A percentile compares a stretch with the other conserved stretches of the same genome.
These are phyloP conservation scores for Calidris pugnax DNA, from an alignment of 2,113 vertebrate species.

Conservation along the genomic window DNA sequence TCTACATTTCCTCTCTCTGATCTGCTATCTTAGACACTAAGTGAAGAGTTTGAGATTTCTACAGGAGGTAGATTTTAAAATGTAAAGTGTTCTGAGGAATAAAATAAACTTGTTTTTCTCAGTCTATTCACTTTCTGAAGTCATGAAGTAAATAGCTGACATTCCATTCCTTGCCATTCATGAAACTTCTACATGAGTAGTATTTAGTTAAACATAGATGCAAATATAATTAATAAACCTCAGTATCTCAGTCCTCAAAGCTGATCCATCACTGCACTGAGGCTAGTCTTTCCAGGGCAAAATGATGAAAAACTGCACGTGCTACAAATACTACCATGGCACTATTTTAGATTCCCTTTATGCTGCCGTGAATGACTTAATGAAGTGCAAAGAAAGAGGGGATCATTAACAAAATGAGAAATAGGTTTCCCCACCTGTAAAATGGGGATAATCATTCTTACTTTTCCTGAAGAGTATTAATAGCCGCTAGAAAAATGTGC, in stretches of 20 bases:
- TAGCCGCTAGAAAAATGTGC: conserved; percentile 18
- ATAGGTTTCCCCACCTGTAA: conserved; percentile 46
- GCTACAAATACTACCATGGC: background rate
- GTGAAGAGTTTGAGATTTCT: background rate
- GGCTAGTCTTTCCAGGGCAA: background rate
- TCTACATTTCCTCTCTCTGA: background rate
- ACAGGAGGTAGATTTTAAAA: background rate
- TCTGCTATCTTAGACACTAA: background rate
- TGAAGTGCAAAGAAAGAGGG: conserved; percentile 27
- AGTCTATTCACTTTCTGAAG: background rate
- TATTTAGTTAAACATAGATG: background rate
- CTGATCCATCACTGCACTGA: background rate
- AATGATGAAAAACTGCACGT: background rate
- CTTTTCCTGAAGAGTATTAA: conserved; percentile 43
- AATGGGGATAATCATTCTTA: conserved; percentile 51
- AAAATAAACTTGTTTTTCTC: background rate
- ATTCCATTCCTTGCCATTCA: background rate
- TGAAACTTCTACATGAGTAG: background rate
- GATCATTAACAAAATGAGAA: conserved; percentile 30
- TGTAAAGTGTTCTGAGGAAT: background rate
- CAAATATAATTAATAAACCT: background rate
- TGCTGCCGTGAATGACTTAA: conserved; percentile 17
- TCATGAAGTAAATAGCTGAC: background rate
- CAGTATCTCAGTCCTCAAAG: background rate
- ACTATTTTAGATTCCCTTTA: conserved; percentile 20